Evolutionary conservation across 2,113 vertebrate species (phyloP).

Genomic region (Xyliphius kryptos): DNA sequence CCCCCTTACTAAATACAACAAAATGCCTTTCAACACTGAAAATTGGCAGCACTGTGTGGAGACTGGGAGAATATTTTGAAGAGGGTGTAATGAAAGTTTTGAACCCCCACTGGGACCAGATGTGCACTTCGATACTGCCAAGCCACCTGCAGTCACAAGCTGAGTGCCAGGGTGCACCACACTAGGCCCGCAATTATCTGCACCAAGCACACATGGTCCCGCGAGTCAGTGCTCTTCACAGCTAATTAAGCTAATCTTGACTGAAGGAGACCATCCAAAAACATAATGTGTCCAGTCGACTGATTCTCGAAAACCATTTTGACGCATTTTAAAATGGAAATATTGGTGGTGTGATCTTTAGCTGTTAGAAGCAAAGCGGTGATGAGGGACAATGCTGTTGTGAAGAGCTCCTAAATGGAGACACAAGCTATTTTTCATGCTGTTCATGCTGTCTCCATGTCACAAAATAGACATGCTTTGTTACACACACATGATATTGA

Average conservation of each 20-base stretch:
- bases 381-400: slow-evolving; percentile 5
- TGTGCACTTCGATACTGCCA: slow-evolving; percentile 58
- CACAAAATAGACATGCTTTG: no score
- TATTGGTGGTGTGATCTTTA: slow-evolving; percentile 25
- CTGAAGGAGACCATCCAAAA: slow-evolving; percentile 56
- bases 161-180: slow-evolving; percentile 49
- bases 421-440: no score
- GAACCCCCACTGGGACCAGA: slow-evolving; percentile 54
- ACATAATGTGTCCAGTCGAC: slow-evolving; percentile 48
- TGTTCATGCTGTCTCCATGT: no score
- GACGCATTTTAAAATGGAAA: slow-evolving; percentile 46
- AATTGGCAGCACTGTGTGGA: slow-evolving; percentile 43
- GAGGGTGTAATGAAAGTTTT: slow-evolving; percentile 54
- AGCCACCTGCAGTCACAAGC: slow-evolving; percentile 57
- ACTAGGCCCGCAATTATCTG: slow-evolving; percentile 56
- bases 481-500: no score
- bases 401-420: slow-evolving; percentile 12
- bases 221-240: slow-evolving; percentile 62
- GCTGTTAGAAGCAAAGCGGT: slow-evolving; percentile 32
- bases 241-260: slow-evolving; percentile 65
- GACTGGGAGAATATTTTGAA: slow-evolving; percentile 50
- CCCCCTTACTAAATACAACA: slow-evolving; percentile 21
- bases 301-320: slow-evolving; percentile 47
- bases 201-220: slow-evolving; percentile 55
- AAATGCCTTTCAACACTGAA: slow-evolving; percentile 43